phyloP scores from a whole-genome alignment of 2,888 invertebrate species.

The Ametastegia equiseti region DNA sequence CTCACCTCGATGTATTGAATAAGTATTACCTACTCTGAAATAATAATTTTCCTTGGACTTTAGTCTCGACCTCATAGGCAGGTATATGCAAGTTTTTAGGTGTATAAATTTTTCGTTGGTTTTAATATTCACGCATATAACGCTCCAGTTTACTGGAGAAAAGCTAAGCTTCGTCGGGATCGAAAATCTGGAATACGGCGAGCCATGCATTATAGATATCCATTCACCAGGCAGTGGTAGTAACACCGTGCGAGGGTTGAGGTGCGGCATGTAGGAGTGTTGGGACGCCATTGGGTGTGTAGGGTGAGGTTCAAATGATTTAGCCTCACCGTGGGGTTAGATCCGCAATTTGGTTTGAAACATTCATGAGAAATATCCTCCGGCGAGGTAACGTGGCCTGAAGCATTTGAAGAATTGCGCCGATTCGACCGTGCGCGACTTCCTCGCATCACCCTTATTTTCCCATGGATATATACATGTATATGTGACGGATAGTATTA shows the following conservation, averaged over 20 bases:
- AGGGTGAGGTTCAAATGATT: conserved; percentile 69
- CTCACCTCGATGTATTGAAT: no score
- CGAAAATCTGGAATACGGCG: conserved; percentile 67
- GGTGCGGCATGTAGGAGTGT: conserved; percentile 51
- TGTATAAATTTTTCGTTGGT: not conserved
- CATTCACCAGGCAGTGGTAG: conserved; percentile 59
- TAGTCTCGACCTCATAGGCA: not conserved
- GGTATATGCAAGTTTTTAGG: not conserved
- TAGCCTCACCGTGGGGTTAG: conserved; percentile 72
- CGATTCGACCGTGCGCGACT: conserved; percentile 63
- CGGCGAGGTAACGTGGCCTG: conserved; percentile 58
- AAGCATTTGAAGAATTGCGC: conserved; percentile 72
- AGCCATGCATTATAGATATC: conserved; percentile 69
- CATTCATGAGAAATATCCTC: conserved; percentile 74
- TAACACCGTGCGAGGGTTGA: conserved; percentile 29
- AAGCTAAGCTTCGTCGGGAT: conserved; percentile 57
- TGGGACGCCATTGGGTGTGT: conserved; percentile 52
- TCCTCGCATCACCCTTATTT: conserved; percentile 29
- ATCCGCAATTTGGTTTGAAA: conserved; percentile 75
- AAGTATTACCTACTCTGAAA: not conserved
- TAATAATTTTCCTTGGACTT: not conserved
- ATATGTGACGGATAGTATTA: not conserved
- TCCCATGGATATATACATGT: not conserved
- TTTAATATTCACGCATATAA: not conserved
- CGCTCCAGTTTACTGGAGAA: conserved; percentile 29